Evolutionary conservation across 2,113 vertebrate genomes (phyloP), one percentile per base, ranked within the genome.

Genomic region (Tachycineta bicolor): DNA sequence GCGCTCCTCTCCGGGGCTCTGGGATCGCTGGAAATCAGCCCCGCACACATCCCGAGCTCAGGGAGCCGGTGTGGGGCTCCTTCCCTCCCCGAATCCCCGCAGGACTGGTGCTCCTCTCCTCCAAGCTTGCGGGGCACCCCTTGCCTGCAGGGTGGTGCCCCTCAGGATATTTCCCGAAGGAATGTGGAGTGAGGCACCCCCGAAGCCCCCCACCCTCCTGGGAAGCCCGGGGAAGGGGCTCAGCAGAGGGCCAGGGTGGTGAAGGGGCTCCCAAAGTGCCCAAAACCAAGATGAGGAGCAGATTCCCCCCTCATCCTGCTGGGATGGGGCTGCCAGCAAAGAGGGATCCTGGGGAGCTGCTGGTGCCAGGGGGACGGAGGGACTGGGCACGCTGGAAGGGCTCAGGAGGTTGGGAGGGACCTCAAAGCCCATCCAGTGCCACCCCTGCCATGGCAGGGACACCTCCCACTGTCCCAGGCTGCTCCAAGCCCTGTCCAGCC

Each of bases 161-260:
- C 37, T 10, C 11, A 4, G 29, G 50, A 1, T 6, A 12, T 29
- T 55, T 44, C 50, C 53, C 6, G 0, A 15, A 16, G 9, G 0
- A 4, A 24, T 0, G 1, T 1, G 22, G 22, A 28, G 39, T 10
- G 25, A 28, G n/a, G 76, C 62, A 26, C 2, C 46, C 29, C 19
- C 1, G 5, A 13, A 17, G 13, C 25, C 62, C 8, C 12, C 39
- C 62, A 4, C 5, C 14, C 19, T n/a, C 34, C 10, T 1, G 10
- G 83, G 43, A 8, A 33, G 79, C 67, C 29, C 19, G 2, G 12
- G 37, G 0, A 2, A 43, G 33, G 28, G 46, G 59, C 17, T 74
- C 59, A 29, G 89, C 65, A 46, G 37, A 43, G 23, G 11, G 6
- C 41, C 58, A 12, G 33, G 49, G 28, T 21, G 39, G 23, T 10